Evolutionary conservation across 2,888 invertebrate species (phyloP).

Genomic region (Malachius bipustulatus): DNA sequence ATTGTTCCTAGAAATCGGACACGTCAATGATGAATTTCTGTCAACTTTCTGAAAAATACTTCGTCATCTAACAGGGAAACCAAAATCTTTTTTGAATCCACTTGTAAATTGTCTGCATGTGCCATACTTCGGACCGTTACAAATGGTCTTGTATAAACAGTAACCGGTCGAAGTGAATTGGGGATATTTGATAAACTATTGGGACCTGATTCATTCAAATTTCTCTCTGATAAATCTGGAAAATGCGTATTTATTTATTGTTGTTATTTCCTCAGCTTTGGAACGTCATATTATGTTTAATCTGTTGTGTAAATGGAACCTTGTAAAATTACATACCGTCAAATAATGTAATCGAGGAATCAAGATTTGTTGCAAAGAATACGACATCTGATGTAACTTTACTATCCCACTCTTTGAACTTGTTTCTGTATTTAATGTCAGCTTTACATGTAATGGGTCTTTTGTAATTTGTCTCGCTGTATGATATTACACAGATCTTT

Average conservation of each 20-base stretch:
- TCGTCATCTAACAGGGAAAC: conserved; percentile 26
- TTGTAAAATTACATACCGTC: conserved; percentile 22
- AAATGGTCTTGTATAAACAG: conserved; percentile 27
- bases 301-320: too few species aligned
- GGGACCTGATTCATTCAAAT: too few species aligned
- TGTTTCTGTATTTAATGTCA: conserved; percentile 1
- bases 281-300: too few species aligned
- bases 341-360: conserved; percentile 23
- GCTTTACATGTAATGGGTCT: neutral
- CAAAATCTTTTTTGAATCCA: conserved; percentile 26
- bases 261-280: too few species aligned
- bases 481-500: conserved; percentile 23
- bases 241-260: too few species aligned
- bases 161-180: conserved; percentile 19
- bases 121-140: conserved; percentile 29
- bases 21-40: too few species aligned
- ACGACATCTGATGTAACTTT: conserved; percentile 25
- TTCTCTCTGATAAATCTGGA: too few species aligned
- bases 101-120: conserved; percentile 27
- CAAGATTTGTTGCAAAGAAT: conserved; percentile 24
- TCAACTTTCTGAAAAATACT: conserved; percentile 13
- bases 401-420: conserved; percentile 15
- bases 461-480: conserved; percentile 16
- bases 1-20: too few species aligned
- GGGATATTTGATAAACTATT: conserved; percentile 5